Base-by-base conservation (phyloP, 2,888 invertebrate species). In the Mellilla xanthometata region DNA sequence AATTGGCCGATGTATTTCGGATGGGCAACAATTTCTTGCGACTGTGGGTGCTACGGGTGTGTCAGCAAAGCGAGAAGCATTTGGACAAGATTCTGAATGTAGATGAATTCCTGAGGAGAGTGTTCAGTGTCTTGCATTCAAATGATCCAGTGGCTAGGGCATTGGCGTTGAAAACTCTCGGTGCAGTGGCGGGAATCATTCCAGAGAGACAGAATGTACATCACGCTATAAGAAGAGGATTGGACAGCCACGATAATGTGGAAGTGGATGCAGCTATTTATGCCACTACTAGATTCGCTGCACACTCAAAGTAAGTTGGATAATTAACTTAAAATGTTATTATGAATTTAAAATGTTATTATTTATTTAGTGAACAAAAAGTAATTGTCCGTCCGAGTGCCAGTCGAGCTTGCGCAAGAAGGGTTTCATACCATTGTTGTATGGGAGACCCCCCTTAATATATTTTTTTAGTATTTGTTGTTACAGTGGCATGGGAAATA, bases 91-190 rank as follows among this genome's bases (percentile, higher is more conserved):
- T 99, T 56, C 90, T 98, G 13, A 99, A 97, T 74, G 96, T 98
- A 0, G 98, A 99, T 66, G 98, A 99, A 80, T 88, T 89, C 52
- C 93, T 98, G 2, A 91, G 96, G 32, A 90, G 98, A 61, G 94
- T 99, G 13, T 97, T 95, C 67, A 95, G 96, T 78, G 99, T 99
- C 0, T 95, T 97, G 62, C 97, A 99, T 80, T 97, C 98, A 4
- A 99, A 99, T 76, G 99, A 99, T 84, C 98, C 99, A 0, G 95
- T 98, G 4, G 99, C 99, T 0, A 92, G 99, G 65, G 97, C 98
- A 0, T 86, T 99, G 6, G 97, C 98, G 0, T 81, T 99, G 6
- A 91, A 96, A 54, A 97, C 97, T 0, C 89, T 99, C 19, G 98
- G 98, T 0, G 97, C 97, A 29, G 95, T 98, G 2, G 97, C 98